phyloP scores from a whole-genome alignment of 2,888 invertebrate species.

The Cryptosula pallasiana region DNA sequence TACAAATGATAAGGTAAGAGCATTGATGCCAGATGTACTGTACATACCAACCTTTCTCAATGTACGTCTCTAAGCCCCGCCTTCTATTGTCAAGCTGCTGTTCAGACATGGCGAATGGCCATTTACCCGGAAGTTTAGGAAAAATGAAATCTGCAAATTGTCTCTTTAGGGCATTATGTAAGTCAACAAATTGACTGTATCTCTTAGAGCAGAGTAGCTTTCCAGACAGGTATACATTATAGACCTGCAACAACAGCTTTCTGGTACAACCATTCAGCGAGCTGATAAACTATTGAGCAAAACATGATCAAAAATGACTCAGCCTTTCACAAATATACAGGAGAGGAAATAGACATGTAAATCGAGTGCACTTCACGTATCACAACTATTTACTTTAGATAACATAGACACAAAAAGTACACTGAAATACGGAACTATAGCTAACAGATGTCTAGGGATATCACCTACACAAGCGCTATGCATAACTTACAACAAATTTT shows the following conservation, averaged over 20 bases:
- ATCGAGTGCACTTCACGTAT: too few species aligned
- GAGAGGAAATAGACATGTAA: too few species aligned
- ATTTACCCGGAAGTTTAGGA: conserved; percentile 95
- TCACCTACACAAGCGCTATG: too few species aligned
- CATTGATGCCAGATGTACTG: neutral
- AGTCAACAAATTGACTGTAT: conserved; percentile 87
- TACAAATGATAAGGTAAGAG: neutral
- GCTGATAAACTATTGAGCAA: too few species aligned
- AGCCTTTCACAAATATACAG: too few species aligned
- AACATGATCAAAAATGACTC: too few species aligned
- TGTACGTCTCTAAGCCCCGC: conserved; percentile 90
- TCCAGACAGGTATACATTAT: conserved; percentile 99
- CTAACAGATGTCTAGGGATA: too few species aligned
- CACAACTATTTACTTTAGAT: too few species aligned
- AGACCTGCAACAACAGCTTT: too few species aligned
- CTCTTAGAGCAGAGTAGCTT: conserved; percentile 91
- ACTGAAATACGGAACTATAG: too few species aligned
- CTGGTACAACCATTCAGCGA: too few species aligned
- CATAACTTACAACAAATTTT: conserved; percentile 69
- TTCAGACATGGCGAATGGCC: conserved; percentile 89
- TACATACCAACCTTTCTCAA: conserved; percentile 68
- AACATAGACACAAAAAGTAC: too few species aligned
- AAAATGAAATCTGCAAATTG: conserved; percentile 93
- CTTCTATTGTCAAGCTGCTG: conserved; percentile 92
- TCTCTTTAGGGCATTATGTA: conserved; percentile 81